Conservation (phyloP, 2,797 vertebrate species). For the Apodemus agrarius region DNA sequence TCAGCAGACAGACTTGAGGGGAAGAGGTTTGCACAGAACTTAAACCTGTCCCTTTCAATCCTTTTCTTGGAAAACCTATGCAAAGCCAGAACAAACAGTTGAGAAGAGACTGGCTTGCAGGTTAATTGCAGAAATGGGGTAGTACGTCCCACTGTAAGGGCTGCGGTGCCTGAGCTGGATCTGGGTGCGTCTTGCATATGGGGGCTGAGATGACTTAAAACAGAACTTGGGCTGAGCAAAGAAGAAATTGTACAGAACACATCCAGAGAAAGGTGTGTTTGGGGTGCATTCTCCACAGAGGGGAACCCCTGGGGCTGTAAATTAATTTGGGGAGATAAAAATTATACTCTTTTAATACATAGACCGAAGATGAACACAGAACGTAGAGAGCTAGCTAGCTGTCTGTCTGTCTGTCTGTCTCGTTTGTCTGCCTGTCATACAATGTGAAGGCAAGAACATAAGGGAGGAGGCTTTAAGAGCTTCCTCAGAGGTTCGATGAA, state of each 20-base stretch:
- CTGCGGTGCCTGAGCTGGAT: neutral
- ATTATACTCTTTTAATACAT: neutral
- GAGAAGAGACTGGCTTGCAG: neutral
- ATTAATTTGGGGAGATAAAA: neutral
- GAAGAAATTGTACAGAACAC: neutral
- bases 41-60: neutral
- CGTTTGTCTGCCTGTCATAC: neutral
- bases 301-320: neutral
- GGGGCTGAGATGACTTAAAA: neutral
- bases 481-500: slow-evolving; percentile 17
- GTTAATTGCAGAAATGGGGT: neutral
- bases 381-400: neutral
- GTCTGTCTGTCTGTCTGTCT: neutral
- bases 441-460: neutral
- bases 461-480: neutral
- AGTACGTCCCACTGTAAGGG: fast-evolving
- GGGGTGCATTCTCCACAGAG: neutral
- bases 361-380: neutral
- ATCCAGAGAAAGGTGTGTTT: neutral
- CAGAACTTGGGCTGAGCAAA: neutral
- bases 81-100: neutral
- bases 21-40: neutral
- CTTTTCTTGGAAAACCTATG: slow-evolving; percentile 33
- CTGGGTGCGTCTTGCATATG: neutral
- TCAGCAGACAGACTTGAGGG: neutral